phyloP scores from a whole-genome alignment of 2,888 invertebrate genomes.

The Andrena trimmerana region DNA sequence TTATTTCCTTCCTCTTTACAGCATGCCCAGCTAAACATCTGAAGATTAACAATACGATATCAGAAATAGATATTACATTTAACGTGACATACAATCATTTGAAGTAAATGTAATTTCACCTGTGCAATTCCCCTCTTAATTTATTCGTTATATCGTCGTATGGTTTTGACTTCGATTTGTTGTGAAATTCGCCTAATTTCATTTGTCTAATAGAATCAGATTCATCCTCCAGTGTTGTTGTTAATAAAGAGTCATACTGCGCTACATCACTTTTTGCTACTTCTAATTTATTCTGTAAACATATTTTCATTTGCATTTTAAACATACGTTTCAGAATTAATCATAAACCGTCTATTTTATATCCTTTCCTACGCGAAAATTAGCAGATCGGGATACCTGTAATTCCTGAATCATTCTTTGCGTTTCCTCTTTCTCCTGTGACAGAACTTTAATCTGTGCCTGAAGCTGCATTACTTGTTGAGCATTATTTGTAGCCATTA shows the following conservation, averaged over 20 bases:
- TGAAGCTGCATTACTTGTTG: constrained; percentile 86
- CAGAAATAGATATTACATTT: constrained; percentile 59
- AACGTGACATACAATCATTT: background rate
- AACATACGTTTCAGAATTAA: background rate
- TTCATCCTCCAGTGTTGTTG: constrained; percentile 79
- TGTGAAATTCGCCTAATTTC: constrained; percentile 77
- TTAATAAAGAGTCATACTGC: constrained; percentile 80
- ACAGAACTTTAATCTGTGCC: constrained; percentile 86
- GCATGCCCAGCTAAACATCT: constrained; percentile 85
- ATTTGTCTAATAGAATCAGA: constrained; percentile 81
- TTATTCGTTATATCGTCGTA: constrained; percentile 84
- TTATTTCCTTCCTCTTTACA: constrained; percentile 86
- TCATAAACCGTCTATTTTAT: background rate
- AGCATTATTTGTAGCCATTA: constrained; percentile 85
- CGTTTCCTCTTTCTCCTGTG: constrained; percentile 87
- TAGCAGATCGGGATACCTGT: constrained; percentile 67
- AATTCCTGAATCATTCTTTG: constrained; percentile 77
- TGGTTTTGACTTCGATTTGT: constrained; percentile 81
- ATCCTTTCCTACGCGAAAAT: background rate
- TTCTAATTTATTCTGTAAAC: constrained; percentile 79
- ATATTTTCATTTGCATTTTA: constrained; percentile 12
- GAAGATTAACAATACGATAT: constrained; percentile 35
- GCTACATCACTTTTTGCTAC: constrained; percentile 76
- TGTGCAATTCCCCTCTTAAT: constrained; percentile 85
- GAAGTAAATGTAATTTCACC: constrained; percentile 58